Evolutionary conservation across 2,113 vertebrate genomes (phyloP).

Genomic region (Sinocyclocheilus anophthalmus): DNA sequence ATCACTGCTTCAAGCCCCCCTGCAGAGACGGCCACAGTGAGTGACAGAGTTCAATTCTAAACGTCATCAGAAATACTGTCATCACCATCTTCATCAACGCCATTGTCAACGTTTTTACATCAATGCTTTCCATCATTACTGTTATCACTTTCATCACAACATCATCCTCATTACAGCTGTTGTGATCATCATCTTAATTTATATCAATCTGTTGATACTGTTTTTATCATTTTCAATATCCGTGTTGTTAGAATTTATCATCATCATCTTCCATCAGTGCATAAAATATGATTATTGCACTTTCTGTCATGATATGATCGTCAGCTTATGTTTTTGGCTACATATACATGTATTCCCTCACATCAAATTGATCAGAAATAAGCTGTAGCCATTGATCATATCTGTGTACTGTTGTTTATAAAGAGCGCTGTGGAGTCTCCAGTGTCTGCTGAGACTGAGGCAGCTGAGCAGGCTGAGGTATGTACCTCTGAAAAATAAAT

Average conservation of each 20-base stretch:
- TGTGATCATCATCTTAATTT: slow-evolving; percentile 9
- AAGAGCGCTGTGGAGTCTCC: slow-evolving; percentile 63
- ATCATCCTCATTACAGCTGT: not conserved
- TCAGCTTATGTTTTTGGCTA: not conserved
- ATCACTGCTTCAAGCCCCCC: slow-evolving; percentile 47
- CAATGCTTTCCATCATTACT: not conserved
- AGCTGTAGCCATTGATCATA: slow-evolving; percentile 33
- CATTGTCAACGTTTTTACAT: not conserved
- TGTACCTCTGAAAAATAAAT: slow-evolving; percentile 36
- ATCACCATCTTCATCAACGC: slow-evolving; percentile 11
- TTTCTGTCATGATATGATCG: not conserved
- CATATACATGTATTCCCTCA: not conserved
- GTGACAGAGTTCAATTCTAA: slow-evolving; percentile 58
- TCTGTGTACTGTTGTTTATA: slow-evolving; percentile 47
- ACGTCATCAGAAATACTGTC: slow-evolving; percentile 29
- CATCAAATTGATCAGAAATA: not conserved
- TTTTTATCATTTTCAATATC: not conserved
- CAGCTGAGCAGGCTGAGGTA: slow-evolving; percentile 70
- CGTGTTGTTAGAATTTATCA: not conserved
- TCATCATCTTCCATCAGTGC: not conserved
- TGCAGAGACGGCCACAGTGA: slow-evolving; percentile 82
- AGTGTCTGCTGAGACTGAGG: slow-evolving; percentile 66
- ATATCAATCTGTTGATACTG: not conserved
- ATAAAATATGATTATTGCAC: not conserved
- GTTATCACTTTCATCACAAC: not conserved